Percentiles rank a stretch among this genome's conserved stretches.
phyloP scores from a whole-genome alignment of 2,888 invertebrate genomes.

The Pseudeuparius sepicola region DNA sequence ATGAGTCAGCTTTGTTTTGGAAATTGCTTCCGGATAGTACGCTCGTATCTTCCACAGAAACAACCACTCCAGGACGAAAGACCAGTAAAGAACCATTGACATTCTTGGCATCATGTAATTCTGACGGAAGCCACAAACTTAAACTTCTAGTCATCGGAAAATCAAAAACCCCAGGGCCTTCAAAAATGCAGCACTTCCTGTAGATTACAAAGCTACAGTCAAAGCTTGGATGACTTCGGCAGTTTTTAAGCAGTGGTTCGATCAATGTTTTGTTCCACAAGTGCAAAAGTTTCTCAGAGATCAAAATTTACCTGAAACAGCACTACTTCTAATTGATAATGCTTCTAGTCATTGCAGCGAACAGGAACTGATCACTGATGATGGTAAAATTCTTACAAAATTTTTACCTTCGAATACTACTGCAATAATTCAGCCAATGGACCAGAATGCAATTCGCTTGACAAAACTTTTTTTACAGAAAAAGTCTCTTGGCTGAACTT shows the following conservation, averaged over 20 bases:
- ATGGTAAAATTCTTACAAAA: slow-evolving; percentile 12
- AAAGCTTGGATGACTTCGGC: slow-evolving; percentile 15
- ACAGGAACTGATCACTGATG: slow-evolving; percentile 13
- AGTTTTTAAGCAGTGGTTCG: slow-evolving; percentile 12
- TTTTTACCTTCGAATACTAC: slow-evolving; percentile 14
- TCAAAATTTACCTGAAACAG: slow-evolving; percentile 10
- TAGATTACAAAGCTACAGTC: slow-evolving; percentile 11
- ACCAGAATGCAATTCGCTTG: slow-evolving; percentile 14
- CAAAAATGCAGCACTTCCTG: slow-evolving; percentile 11
- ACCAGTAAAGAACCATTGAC: slow-evolving; percentile 19
- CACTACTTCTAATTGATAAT: slow-evolving; percentile 14
- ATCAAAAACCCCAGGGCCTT: slow-evolving; percentile 10
- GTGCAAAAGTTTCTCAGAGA: slow-evolving; percentile 9
- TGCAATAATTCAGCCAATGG: slow-evolving; percentile 14
- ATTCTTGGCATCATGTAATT: slow-evolving; percentile 21
- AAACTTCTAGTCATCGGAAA: slow-evolving; percentile 18
- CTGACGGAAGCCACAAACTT: slow-evolving; percentile 20
- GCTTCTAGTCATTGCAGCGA: slow-evolving; percentile 13
- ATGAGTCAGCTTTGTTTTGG: slow-evolving; percentile 22
- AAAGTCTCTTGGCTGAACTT: slow-evolving; percentile 14
- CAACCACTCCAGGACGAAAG: slow-evolving; percentile 17
- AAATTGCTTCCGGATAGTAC: slow-evolving; percentile 20
- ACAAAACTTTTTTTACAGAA: slow-evolving; percentile 11
- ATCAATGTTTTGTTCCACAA: slow-evolving; percentile 14
- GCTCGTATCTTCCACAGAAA: slow-evolving; percentile 18